phyloP scores from a whole-genome alignment of 2,113 vertebrate species.

The Limanda limanda region DNA sequence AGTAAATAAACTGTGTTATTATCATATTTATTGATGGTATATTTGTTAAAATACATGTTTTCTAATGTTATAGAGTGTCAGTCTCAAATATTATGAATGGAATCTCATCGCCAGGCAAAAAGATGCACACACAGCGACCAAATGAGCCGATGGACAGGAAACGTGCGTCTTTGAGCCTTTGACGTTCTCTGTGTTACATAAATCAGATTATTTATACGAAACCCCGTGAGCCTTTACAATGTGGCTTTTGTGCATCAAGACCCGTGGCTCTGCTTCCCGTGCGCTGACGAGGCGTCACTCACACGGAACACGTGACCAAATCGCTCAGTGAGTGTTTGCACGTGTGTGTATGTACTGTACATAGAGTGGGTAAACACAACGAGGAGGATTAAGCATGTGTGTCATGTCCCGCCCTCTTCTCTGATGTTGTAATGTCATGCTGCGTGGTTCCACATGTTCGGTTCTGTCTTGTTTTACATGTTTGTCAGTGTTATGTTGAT shows the following conservation, averaged over 20 bases:
- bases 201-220: slow-evolving; percentile 57
- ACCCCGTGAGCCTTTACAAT: slow-evolving; percentile 36
- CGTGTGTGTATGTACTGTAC: background rate
- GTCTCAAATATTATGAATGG: background rate
- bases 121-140: slow-evolving; percentile 11
- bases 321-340: background rate
- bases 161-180: slow-evolving; percentile 25
- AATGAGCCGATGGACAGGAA: slow-evolving; percentile 26
- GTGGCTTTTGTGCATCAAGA: slow-evolving; percentile 44
- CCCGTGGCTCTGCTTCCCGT: slow-evolving; percentile 33
- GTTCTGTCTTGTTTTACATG: background rate
- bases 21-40: too few relatives aligned
- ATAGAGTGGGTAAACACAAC: too few relatives aligned
- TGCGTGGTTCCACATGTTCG: too few relatives aligned
- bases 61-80: too few relatives aligned
- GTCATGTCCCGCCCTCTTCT: too few relatives aligned
- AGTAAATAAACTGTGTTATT: too few relatives aligned
- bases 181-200: slow-evolving; percentile 51
- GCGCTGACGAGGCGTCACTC: slow-evolving; percentile 24
- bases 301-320: slow-evolving; percentile 3
- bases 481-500: background rate
- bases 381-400: too few relatives aligned
- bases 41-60: too few relatives aligned
- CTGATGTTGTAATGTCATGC: too few relatives aligned
- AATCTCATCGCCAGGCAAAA: background rate